Evolutionary conservation across 2,888 invertebrate species (phyloP).

Genomic region (Carterocephalus palaemon): DNA sequence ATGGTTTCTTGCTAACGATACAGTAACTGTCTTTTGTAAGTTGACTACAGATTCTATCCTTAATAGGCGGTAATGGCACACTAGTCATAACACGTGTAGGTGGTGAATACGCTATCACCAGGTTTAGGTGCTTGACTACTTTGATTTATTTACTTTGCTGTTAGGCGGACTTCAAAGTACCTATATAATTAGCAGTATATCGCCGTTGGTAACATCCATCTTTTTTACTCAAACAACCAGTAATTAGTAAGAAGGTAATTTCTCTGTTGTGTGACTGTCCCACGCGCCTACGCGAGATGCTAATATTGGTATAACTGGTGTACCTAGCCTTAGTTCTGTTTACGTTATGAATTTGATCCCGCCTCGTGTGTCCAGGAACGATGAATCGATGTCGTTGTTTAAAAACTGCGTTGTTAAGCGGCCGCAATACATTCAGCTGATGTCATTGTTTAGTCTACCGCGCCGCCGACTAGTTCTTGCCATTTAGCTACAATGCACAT

Average conservation of each 20-base stretch:
- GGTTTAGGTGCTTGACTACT: too few species aligned
- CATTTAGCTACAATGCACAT: constrained; percentile 25
- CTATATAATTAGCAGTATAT: not conserved
- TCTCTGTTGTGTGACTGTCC: not conserved
- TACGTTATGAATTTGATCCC: constrained; percentile 30
- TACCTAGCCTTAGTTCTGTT: constrained; percentile 20
- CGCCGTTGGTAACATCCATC: not conserved
- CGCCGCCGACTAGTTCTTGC: constrained; percentile 46
- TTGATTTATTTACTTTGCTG: not conserved
- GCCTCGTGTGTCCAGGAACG: constrained; percentile 32
- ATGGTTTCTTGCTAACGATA: constrained; percentile 3
- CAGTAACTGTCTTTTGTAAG: constrained; percentile 4
- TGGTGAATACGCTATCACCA: too few species aligned
- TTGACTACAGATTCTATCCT: not conserved
- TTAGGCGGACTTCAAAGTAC: not conserved
- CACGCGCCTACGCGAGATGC: not conserved
- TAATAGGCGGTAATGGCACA: not conserved
- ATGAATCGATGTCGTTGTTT: constrained; percentile 56
- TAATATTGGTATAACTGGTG: constrained; percentile 1
- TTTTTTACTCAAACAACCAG: not conserved
- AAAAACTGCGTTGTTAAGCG: constrained; percentile 43
- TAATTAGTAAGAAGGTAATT: not conserved
- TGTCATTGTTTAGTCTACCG: constrained; percentile 77
- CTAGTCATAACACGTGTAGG: constrained; percentile 1
- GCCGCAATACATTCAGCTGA: constrained; percentile 51